Conservation (phyloP, 2,888 invertebrate genomes). For the Polia nebulosa region DNA sequence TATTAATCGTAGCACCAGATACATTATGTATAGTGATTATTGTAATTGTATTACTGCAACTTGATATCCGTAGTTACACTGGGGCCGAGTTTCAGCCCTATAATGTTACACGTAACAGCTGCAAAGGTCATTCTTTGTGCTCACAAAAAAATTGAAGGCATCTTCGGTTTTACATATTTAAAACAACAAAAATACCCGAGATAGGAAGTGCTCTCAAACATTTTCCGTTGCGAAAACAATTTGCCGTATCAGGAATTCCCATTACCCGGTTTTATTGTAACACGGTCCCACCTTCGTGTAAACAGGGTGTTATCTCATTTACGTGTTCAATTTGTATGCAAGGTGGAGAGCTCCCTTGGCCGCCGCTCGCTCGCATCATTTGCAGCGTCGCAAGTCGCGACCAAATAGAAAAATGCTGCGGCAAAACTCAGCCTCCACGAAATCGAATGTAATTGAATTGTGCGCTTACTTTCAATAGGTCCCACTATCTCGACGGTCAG, state of each 20-base stretch:
- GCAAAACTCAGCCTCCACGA: slow-evolving; percentile 51
- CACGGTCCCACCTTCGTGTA: slow-evolving; percentile 66
- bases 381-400: slow-evolving; percentile 47
- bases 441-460: slow-evolving; percentile 74
- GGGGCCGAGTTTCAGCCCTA: slow-evolving; percentile 42
- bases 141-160: slow-evolving; percentile 35
- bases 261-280: slow-evolving; percentile 78
- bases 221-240: slow-evolving; percentile 73
- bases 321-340: slow-evolving; percentile 89
- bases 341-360: slow-evolving; percentile 82
- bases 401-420: slow-evolving; percentile 67
- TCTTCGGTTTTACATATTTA: slow-evolving; percentile 60
- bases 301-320: slow-evolving; percentile 84
- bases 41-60: slow-evolving; percentile 57
- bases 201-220: slow-evolving; percentile 66
- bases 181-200: slow-evolving; percentile 52
- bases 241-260: slow-evolving; percentile 78
- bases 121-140: slow-evolving; percentile 45
- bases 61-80: slow-evolving; percentile 40
- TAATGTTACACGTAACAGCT: slow-evolving; percentile 53
- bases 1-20: slow-evolving; percentile 23
- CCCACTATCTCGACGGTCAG: slow-evolving; percentile 66
- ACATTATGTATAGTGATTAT: slow-evolving; percentile 40
- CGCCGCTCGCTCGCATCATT: slow-evolving; percentile 66
- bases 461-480: slow-evolving; percentile 66